phyloP scores from a whole-genome alignment of 2,113 vertebrate genomes.

The Chiloscyllium plagiosum region DNA sequence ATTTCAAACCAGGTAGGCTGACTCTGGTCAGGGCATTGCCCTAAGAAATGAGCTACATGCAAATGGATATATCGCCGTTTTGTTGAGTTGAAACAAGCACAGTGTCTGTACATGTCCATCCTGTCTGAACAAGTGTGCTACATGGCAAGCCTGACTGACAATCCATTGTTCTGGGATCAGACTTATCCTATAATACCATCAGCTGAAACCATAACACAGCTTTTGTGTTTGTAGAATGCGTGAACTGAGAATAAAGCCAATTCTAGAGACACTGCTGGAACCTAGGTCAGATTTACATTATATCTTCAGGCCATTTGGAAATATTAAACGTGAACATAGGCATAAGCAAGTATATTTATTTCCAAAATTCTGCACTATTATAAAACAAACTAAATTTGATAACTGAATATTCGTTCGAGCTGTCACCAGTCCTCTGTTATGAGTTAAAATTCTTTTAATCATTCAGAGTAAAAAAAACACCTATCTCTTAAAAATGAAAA shows the following conservation, averaged over 20 bases:
- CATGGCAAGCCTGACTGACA: too few relatives aligned
- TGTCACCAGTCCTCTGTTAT: not conserved
- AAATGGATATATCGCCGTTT: too few relatives aligned
- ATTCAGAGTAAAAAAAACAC: not conserved
- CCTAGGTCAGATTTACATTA: not conserved
- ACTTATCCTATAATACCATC: too few relatives aligned
- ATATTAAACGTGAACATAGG: not conserved
- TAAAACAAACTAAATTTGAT: not conserved
- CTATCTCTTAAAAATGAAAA: not conserved
- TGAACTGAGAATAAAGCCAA: not conserved
- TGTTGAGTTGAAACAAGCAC: too few relatives aligned
- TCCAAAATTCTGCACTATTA: not conserved
- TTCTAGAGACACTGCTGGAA: not conserved
- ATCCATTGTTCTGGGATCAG: too few relatives aligned
- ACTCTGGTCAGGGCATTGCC: too few relatives aligned
- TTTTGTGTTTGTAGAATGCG: not conserved
- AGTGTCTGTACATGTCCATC: too few relatives aligned
- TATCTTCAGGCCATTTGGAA: not conserved
- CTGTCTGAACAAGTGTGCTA: too few relatives aligned
- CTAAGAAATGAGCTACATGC: too few relatives aligned
- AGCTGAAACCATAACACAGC: not conserved
- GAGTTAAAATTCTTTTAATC: not conserved
- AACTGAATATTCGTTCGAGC: not conserved
- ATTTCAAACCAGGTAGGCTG: too few relatives aligned
- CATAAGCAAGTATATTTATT: not conserved